Evolutionary conservation across 2,888 invertebrate species (phyloP).

Genomic region (Trilocha varians): DNA sequence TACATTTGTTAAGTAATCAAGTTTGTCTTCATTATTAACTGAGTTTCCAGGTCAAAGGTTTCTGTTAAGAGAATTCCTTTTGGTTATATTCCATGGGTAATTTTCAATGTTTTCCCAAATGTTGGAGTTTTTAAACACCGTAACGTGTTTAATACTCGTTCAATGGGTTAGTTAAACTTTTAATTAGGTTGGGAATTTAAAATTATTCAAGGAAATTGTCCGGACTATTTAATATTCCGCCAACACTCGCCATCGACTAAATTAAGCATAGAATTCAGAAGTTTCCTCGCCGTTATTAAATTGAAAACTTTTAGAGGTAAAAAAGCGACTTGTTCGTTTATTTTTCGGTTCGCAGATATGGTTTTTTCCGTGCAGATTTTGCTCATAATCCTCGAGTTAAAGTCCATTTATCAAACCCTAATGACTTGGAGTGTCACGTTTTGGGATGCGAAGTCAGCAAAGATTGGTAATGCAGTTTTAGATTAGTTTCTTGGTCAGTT

Average conservation of each 20-base stretch:
- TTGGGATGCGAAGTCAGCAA: slow-evolving; percentile 11
- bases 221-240: slow-evolving; percentile 36
- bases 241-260: slow-evolving; percentile 23
- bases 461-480: neutral
- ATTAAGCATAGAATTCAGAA: slow-evolving; percentile 24
- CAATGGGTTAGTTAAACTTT: neutral
- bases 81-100: neutral
- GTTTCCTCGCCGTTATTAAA: slow-evolving; percentile 21
- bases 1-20: neutral
- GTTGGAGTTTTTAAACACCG: no score
- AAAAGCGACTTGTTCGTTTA: slow-evolving; percentile 18
- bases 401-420: slow-evolving; percentile 55
- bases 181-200: slow-evolving; percentile 14
- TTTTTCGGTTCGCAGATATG: slow-evolving; percentile 23
- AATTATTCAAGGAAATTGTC: slow-evolving; percentile 22
- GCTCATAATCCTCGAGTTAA: slow-evolving; percentile 40
- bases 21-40: neutral
- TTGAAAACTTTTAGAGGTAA: slow-evolving; percentile 26
- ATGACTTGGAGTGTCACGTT: slow-evolving; percentile 35
- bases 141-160: neutral
- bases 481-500: neutral
- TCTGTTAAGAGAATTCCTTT: neutral
- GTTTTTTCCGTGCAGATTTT: slow-evolving; percentile 37
- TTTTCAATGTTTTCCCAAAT: no score
- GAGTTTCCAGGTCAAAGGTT: neutral